Conservation (phyloP, 1,140 invertebrate species). For the Holotrichia oblita region DNA sequence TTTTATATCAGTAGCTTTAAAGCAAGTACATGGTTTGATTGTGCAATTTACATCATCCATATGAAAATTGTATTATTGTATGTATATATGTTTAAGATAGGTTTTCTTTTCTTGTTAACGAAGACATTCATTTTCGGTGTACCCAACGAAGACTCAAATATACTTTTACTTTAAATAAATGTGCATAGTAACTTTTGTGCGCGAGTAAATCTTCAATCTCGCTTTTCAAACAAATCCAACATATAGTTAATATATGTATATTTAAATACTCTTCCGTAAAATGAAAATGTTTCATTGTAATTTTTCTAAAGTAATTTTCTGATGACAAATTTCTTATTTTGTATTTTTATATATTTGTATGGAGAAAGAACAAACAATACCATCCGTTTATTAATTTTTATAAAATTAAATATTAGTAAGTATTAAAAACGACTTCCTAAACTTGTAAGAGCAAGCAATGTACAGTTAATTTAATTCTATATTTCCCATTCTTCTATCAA, state of each 20-base stretch:
- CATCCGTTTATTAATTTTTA: neutral
- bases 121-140: neutral
- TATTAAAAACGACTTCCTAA: neutral
- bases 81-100: slow-evolving; percentile 19
- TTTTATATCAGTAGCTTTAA: slow-evolving; percentile 31
- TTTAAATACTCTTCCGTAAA: too few species aligned
- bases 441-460: too few species aligned
- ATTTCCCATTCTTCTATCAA: slow-evolving; percentile 1
- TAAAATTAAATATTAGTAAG: neutral
- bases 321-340: neutral
- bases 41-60: slow-evolving; percentile 23
- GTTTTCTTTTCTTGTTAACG: neutral
- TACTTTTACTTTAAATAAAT: neutral
- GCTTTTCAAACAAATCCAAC: neutral
- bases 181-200: neutral
- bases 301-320: neutral
- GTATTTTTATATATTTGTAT: neutral
- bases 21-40: slow-evolving; percentile 8
- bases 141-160: slow-evolving; percentile 11
- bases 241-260: too few species aligned
- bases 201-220: neutral
- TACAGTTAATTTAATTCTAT: slow-evolving; percentile 2
- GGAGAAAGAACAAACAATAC: neutral
- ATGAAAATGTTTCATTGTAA: neutral
- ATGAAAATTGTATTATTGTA: slow-evolving; percentile 3